Evolutionary conservation across 2,797 vertebrate species (phyloP), one percentile per base, ranked within the genome.

Genomic region (Acanthurus tractus): DNA sequence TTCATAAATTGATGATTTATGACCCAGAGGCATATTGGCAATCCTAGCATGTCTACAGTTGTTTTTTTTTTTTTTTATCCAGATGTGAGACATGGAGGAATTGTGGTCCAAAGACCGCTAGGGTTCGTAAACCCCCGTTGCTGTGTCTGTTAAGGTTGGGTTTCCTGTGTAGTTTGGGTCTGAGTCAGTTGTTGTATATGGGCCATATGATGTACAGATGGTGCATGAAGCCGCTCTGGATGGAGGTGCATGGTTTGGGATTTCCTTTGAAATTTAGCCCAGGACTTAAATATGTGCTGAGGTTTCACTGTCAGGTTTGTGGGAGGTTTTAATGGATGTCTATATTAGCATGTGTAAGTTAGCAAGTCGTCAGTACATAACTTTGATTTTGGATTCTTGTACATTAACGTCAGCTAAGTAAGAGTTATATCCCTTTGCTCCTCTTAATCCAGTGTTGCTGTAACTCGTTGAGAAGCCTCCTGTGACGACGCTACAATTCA

Each of bases 201-300:
- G 62, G 61, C 70, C 89, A 82, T 73, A 58, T 79, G 79, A 87
- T 79, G 71, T 74, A 81, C 88, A 89, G 79, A 86, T 86, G 85
- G 76, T 65, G 61, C 38, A 46, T 45, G 38, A 17, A 68, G 56
- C 53, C 0, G 25, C n/a, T 53, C 46, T 45, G 50, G 5, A 66
- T 22, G 14, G 52, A 76, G 42, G 56, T 22, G 6, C 42, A 69
- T 8, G 18, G 40, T 70, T 70, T 52, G 70, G 67, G 36, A 76
- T 74, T 84, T 76, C 63, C 80, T 61, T 54, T 53, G 34, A 52
- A 63, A 69, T 77, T 14, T 63, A 73, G 49, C 34, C 40, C 25
- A 40, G 25, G 36, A 29, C 29, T 70, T 34, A 77, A 76, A 77
- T 63, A 64, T 50, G 25, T 49, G 74, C 70, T 52, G 58, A 76